Conservation (phyloP, 1,140 invertebrate genomes). For the Drosophila guanche region DNA sequence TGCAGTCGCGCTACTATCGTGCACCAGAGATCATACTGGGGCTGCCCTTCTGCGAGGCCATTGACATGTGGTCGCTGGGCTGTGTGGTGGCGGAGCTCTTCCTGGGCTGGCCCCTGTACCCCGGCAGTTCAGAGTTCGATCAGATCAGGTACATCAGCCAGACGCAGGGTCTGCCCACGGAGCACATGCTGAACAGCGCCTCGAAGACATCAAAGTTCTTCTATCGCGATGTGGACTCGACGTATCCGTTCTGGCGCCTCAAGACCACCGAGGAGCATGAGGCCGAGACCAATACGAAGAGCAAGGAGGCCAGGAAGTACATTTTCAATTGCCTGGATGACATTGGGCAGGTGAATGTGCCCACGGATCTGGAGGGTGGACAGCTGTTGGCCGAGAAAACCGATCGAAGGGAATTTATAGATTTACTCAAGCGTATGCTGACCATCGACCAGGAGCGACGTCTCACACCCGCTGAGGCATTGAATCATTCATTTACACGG, state of each 20-base stretch:
- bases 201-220: constrained; percentile 99
- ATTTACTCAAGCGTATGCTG: constrained; percentile 97
- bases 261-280: constrained; percentile 99
- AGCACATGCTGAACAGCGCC: constrained; percentile 99
- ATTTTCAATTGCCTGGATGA: constrained; percentile 99
- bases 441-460: constrained; percentile 98
- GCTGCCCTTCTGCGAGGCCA: constrained; percentile 99
- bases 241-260: constrained; percentile 98
- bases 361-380: constrained; percentile 97
- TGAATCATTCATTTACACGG: constrained; percentile 97
- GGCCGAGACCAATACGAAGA: constrained; percentile 98
- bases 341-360: constrained; percentile 98
- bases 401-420: constrained; percentile 97
- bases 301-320: constrained; percentile 99
- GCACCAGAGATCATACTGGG: constrained; percentile 99
- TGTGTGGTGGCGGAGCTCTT: constrained; percentile 99
- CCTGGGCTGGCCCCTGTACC: constrained; percentile 99
- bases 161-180: constrained; percentile 94
- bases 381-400: constrained; percentile 98
- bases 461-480: constrained; percentile 96
- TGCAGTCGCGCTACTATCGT: constrained; percentile 99
- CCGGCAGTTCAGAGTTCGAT: constrained; percentile 99
- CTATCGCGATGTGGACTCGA: constrained; percentile 97
- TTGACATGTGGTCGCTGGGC: constrained; percentile 99
- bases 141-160: constrained; percentile 95